Evolutionary conservation across 2,797 vertebrate species (phyloP).

Genomic region (Hoplostethus atlanticus): DNA sequence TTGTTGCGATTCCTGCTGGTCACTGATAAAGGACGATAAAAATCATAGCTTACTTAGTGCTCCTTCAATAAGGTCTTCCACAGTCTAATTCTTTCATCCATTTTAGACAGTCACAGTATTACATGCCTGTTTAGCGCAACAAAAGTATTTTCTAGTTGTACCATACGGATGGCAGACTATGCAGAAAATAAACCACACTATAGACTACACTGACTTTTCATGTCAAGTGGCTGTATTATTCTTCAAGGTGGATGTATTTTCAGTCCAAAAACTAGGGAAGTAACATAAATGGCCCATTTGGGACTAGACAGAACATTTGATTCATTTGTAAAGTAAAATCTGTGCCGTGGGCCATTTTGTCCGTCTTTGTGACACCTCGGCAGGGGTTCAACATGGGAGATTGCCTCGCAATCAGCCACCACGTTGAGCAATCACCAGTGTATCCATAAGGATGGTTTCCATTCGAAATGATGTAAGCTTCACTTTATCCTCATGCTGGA

Average conservation of each 20-base stretch:
- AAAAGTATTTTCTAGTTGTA: constrained; percentile 1
- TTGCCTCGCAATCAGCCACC: constrained; percentile 75
- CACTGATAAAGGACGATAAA: too few relatives aligned
- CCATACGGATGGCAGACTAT: constrained; percentile 8
- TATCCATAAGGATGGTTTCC: constrained; percentile 54
- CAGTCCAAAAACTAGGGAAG: constrained; percentile 16
- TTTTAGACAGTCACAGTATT: constrained; percentile 5
- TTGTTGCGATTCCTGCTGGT: too few relatives aligned
- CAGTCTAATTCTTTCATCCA: background rate
- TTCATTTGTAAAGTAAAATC: constrained; percentile 66
- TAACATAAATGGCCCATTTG: constrained; percentile 33
- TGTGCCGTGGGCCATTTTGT: constrained; percentile 53
- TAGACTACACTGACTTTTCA: background rate
- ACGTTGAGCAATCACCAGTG: constrained; percentile 68
- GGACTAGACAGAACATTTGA: constrained; percentile 28
- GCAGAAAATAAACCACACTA: constrained; percentile 1
- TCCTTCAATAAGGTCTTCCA: constrained; percentile 9
- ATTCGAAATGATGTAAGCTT: constrained; percentile 62
- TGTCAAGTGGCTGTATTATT: constrained; percentile 8
- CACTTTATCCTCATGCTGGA: constrained; percentile 47
- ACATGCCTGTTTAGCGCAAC: background rate
- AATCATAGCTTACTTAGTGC: background rate
- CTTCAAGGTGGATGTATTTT: constrained; percentile 28
- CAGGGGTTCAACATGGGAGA: constrained; percentile 57
- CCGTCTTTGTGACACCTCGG: constrained; percentile 63